These are phyloP conservation scores for Etia nguti DNA, from an alignment of 2,113 vertebrate genomes.

Conservation along the genomic window DNA sequence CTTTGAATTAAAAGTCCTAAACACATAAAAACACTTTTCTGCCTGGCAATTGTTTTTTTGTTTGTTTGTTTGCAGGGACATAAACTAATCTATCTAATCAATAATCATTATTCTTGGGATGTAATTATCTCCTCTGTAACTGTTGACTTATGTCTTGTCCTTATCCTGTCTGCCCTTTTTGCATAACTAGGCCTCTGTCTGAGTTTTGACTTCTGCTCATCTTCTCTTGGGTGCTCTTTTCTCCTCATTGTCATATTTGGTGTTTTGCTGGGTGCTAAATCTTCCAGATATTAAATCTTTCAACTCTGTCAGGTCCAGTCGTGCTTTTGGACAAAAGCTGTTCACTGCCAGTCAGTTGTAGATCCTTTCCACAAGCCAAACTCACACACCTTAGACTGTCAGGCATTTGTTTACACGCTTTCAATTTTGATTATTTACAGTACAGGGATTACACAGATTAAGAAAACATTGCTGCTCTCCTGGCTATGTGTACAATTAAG, in stretches of 20 bases:
- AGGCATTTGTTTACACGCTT: neutral
- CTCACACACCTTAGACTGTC: neutral
- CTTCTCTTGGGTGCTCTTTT: neutral
- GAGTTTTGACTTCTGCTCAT: neutral
- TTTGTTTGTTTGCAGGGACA: neutral
- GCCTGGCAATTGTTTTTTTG: neutral
- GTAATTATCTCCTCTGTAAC: neutral
- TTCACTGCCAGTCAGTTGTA: neutral
- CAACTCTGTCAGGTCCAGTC: neutral
- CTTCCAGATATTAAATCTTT: conserved; percentile 6
- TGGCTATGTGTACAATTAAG: neutral
- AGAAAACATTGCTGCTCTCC: neutral
- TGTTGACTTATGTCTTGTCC: neutral
- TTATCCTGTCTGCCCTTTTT: neutral
- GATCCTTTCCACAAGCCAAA: neutral
- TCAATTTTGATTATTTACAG: neutral
- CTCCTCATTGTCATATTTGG: neutral
- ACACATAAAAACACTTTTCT: neutral
- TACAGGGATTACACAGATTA: neutral
- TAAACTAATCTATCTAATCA: neutral
- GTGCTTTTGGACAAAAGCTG: neutral
- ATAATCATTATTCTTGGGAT: neutral
- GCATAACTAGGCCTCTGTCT: neutral
- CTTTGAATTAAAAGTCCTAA: neutral
- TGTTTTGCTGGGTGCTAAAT: neutral